Base-by-base conservation (phyloP, 30 jellyfish, hydroid and myxozoan species). In the Aurelia sp. region DNA sequence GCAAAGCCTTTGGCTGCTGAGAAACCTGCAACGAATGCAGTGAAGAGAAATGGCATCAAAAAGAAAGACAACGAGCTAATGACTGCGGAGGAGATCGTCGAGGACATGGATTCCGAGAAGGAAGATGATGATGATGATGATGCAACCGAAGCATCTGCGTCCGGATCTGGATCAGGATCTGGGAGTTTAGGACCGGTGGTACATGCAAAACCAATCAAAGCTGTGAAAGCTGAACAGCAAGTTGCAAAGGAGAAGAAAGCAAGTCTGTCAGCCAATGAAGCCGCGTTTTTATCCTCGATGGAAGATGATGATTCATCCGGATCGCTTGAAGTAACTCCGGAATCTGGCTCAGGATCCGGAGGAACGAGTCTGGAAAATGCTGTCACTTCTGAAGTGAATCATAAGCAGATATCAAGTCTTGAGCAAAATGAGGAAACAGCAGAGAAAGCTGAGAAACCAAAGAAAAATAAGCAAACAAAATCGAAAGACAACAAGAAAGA, bases 101-200 rank as follows among this genome's bases (percentile, higher is more conserved):
- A 84, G 35, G 93, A 84, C 27, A 84, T 84, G 93, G 93, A 84
- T 73, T 84, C 88, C 48, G 93, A 84, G 68, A 84, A 74, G 24
- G 93, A 84, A 11, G 93, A 80, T 13, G 94, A 82, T 4, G 88
- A 90, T 4, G 88, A 90, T 35, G 87, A 70, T 16, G 71, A 63
- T 16, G 80, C 21, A 18, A 33, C 6, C 9, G 68, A 89, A 13
- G 92, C 70, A 17, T 90, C 97, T 13, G 97, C 85, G 30, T 90
- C 97, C 31, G 91, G 88, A 19, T 90, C 97, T 19, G 97, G 97
- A 35, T 90, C 97, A 16, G 97, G 94, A 13, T 69, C 91, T 12
- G 94, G 94, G 17, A 62, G 61, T 33, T 48, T 59, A 68, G 62
- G 33, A 68, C 38, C 67, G 1, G 31, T 11, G 27, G 95, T 13